phyloP scores from a whole-genome alignment of 2,888 invertebrate genomes.

The Ichneumoninae sp. region DNA sequence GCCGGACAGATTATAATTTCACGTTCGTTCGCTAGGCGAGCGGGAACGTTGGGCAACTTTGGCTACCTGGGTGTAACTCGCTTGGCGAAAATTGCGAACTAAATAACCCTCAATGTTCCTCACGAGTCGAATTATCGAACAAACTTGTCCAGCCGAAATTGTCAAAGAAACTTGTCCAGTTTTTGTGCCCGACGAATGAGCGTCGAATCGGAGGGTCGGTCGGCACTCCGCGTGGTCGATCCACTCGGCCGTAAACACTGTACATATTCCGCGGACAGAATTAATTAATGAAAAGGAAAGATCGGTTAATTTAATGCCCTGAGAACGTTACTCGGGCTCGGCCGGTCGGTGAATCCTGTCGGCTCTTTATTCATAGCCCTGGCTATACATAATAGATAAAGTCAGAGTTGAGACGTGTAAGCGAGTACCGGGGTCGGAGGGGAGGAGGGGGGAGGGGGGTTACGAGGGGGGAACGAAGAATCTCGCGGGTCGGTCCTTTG shows the following conservation, averaged over 20 bases:
- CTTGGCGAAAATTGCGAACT: neutral
- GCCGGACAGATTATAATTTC: too few relatives aligned
- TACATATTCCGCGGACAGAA: constrained; percentile 11
- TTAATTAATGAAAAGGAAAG: constrained; percentile 45
- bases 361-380: constrained; percentile 38
- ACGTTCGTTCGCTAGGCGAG: too few relatives aligned
- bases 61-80: neutral
- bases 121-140: neutral
- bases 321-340: constrained; percentile 37
- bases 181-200: neutral
- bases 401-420: constrained; percentile 60
- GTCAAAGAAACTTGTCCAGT: too few relatives aligned
- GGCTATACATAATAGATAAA: constrained; percentile 60
- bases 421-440: constrained; percentile 31
- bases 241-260: neutral
- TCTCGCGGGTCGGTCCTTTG: constrained; percentile 65
- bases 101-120: neutral
- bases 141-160: neutral
- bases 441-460: constrained; percentile 16
- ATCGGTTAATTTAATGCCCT: constrained; percentile 43
- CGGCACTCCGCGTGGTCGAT: neutral
- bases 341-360: constrained; percentile 29
- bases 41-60: neutral
- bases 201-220: neutral
- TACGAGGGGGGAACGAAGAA: constrained; percentile 13